These are phyloP conservation scores for Parapristionchus giblindavisi DNA, from an alignment of 2,888 invertebrate genomes.

Conservation along the genomic window DNA sequence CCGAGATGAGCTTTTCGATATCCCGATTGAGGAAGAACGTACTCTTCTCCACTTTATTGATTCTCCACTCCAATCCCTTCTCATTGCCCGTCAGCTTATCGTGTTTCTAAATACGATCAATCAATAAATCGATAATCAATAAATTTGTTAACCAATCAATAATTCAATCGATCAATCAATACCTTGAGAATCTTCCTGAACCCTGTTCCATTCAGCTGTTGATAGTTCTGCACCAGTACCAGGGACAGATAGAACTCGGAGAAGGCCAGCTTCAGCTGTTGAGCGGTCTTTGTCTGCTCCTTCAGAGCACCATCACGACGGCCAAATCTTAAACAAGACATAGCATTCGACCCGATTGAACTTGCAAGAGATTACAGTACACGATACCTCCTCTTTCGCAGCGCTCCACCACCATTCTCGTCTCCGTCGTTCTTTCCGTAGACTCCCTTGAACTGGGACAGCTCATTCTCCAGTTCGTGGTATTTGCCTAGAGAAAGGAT, in stretches of 20 bases:
- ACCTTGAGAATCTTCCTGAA: constrained; percentile 89
- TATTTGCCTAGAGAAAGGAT: constrained; percentile 67
- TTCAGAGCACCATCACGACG: constrained; percentile 46
- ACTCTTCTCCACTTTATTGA: constrained; percentile 85
- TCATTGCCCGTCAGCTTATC: constrained; percentile 90
- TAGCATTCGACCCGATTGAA: not conserved
- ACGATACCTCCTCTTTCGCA: constrained; percentile 48
- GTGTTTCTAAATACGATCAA: constrained; percentile 81
- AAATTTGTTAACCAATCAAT: not conserved
- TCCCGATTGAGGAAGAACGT: constrained; percentile 96
- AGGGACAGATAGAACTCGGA: constrained; percentile 97
- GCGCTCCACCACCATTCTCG: constrained; percentile 45
- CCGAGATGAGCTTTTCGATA: constrained; percentile 91
- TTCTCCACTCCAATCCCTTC: constrained; percentile 89
- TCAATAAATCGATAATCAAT: not conserved
- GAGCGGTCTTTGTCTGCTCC: constrained; percentile 79
- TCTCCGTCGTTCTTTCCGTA: constrained; percentile 45
- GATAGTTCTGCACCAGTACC: constrained; percentile 87
- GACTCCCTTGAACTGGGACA: constrained; percentile 42
- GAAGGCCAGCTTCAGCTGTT: constrained; percentile 94
- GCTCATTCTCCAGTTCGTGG: constrained; percentile 67
- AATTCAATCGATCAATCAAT: not conserved
- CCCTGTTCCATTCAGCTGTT: constrained; percentile 96
- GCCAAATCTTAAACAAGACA: constrained; percentile 20
- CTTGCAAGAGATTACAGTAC: not conserved